phyloP scores from a whole-genome alignment of 2,113 vertebrate genomes.

The Bucco capensis region DNA sequence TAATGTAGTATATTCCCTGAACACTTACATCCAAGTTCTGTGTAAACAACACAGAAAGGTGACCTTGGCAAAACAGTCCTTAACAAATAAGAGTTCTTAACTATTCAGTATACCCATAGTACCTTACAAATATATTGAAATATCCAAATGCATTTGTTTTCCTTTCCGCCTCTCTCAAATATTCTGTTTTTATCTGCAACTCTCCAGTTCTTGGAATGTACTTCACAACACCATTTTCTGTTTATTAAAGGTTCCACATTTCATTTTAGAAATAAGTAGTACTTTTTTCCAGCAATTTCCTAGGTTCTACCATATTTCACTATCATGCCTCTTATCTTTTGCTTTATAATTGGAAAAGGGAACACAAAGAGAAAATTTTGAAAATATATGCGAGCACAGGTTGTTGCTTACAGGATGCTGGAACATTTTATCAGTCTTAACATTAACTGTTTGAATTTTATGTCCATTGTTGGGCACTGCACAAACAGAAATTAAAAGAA shows the following conservation, averaged over 20 bases:
- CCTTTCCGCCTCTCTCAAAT: neutral
- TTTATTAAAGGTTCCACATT: neutral
- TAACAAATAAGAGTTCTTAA: neutral
- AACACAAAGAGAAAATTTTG: neutral
- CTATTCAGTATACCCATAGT: neutral
- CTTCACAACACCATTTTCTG: neutral
- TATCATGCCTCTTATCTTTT: neutral
- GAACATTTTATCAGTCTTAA: neutral
- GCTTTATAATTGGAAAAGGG: neutral
- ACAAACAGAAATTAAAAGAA: neutral
- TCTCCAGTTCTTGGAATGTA: neutral
- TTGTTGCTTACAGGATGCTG: neutral
- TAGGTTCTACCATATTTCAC: neutral
- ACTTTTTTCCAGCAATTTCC: neutral
- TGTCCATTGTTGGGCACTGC: neutral
- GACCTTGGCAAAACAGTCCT: neutral
- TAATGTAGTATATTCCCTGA: neutral
- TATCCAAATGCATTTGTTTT: neutral
- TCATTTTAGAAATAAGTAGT: neutral
- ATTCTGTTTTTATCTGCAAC: neutral
- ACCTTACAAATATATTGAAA: neutral
- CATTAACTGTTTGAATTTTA: neutral
- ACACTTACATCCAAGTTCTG: neutral
- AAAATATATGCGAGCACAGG: neutral
- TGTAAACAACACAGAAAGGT: neutral